A percentile compares a stretch with the other conserved stretches of the same genome.
Conservation (phyloP, 2,888 invertebrate species). For the Lithophane socia region DNA sequence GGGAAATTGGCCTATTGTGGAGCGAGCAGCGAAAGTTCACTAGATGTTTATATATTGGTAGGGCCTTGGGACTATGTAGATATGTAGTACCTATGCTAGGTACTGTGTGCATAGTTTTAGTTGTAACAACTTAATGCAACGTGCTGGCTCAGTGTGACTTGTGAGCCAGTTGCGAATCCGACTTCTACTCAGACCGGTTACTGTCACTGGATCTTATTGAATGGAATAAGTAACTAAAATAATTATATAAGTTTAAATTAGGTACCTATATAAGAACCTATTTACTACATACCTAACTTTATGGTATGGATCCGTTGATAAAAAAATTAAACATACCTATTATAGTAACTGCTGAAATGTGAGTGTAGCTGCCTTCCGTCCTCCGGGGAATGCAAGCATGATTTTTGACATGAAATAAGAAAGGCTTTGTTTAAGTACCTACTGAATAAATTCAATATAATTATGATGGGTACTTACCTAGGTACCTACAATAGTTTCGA, state of each 20-base stretch:
- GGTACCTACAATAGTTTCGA: too few relatives aligned
- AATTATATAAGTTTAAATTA: background rate
- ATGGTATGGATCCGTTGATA: background rate
- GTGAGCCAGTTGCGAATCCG: constrained; percentile 27
- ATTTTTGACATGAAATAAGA: background rate
- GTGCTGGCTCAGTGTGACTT: constrained; percentile 27
- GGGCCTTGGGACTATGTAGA: constrained; percentile 66
- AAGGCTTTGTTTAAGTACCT: background rate
- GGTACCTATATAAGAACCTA: background rate
- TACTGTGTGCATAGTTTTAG: constrained; percentile 47
- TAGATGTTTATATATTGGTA: constrained; percentile 61
- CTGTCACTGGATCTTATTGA: constrained; percentile 34
- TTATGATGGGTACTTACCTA: too few relatives aligned
- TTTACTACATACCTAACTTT: background rate
- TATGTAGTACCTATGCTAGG: constrained; percentile 13
- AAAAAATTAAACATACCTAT: background rate
- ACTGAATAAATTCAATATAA: too few relatives aligned
- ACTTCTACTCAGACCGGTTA: constrained; percentile 52
- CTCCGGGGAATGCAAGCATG: background rate
- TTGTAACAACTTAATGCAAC: constrained; percentile 51
- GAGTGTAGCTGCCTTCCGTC: background rate
- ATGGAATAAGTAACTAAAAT: constrained; percentile 25
- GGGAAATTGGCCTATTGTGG: constrained; percentile 66
- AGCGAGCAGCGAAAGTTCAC: constrained; percentile 64
- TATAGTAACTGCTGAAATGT: background rate